These are phyloP conservation scores for cattle (Bos taurus) DNA, from an alignment of 2,113 vertebrate species.

Conservation along the genomic window DNA sequence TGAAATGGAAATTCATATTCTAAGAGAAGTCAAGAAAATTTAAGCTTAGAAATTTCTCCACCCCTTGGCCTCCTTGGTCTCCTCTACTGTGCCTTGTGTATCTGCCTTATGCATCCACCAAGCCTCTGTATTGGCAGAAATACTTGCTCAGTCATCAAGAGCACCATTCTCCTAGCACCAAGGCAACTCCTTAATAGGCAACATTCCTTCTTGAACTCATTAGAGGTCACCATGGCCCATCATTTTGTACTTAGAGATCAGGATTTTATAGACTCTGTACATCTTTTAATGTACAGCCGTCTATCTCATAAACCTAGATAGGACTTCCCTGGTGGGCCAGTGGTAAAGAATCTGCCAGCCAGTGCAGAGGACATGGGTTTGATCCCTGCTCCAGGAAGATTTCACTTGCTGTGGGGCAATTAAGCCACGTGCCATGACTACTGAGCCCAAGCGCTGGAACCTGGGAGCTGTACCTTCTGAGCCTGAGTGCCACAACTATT, in stretches of 20 bases:
- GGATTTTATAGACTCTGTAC: neutral
- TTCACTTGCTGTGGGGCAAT: neutral
- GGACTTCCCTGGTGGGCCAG: neutral
- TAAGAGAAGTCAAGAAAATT: neutral
- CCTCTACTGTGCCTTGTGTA: neutral
- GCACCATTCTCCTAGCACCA: neutral
- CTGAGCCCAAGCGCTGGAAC: neutral
- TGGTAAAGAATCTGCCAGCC: neutral
- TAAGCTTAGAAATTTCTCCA: neutral
- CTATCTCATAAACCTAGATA: neutral
- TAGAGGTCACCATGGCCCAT: neutral
- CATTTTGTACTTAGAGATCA: neutral
- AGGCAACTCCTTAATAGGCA: neutral
- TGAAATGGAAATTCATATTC: neutral
- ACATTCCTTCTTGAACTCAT: neutral
- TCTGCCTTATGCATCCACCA: neutral
- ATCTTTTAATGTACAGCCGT: accelerated
- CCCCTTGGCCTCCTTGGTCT: neutral
- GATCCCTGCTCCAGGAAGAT: neutral
- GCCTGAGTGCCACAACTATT: accelerated
- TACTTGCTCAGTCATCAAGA: neutral
- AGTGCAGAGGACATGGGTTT: neutral
- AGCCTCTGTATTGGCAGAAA: neutral
- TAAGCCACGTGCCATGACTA: neutral
- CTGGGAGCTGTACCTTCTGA: neutral